These are phyloP conservation scores for Protonibea diacanthus DNA, from an alignment of 2,797 vertebrate genomes.

Conservation along the genomic window DNA sequence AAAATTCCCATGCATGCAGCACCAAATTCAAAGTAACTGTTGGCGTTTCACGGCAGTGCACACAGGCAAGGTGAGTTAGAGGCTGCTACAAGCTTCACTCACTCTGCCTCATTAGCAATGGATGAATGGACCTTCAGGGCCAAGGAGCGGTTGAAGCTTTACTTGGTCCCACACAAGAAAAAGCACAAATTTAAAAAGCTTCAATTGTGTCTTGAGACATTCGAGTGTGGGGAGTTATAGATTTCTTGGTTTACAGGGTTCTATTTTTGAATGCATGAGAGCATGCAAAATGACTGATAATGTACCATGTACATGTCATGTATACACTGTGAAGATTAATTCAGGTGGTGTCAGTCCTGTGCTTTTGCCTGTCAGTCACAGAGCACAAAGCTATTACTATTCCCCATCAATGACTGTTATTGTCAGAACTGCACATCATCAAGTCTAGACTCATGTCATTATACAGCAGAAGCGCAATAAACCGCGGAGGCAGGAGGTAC, in stretches of 20 bases:
- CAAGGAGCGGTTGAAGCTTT: constrained; percentile 22
- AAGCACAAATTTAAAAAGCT: constrained; percentile 35
- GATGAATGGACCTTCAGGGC: constrained; percentile 49
- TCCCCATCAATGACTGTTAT: constrained; percentile 11
- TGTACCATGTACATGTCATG: not conserved
- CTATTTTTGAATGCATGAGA: constrained; percentile 1
- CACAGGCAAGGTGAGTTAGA: constrained; percentile 46
- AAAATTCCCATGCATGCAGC: constrained; percentile 42
- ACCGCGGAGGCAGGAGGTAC: not conserved
- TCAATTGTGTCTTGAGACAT: constrained; percentile 17
- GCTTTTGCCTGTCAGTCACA: constrained; percentile 20
- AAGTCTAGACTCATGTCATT: constrained; percentile 7
- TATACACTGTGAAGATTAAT: not conserved
- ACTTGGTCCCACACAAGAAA: constrained; percentile 37
- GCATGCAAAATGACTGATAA: constrained; percentile 1
- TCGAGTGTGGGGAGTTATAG: not conserved
- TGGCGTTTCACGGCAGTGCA: constrained; percentile 33
- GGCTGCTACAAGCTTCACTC: constrained; percentile 32
- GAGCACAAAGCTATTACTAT: not conserved
- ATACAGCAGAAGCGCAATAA: not conserved
- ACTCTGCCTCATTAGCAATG: constrained; percentile 50
- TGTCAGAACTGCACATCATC: constrained; percentile 30
- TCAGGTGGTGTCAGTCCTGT: constrained; percentile 22
- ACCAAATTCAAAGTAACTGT: constrained; percentile 47
- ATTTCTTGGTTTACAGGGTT: not conserved